These are phyloP conservation scores for Mus spretus DNA, from an alignment of 2,797 vertebrate genomes.

Conservation along the genomic window DNA sequence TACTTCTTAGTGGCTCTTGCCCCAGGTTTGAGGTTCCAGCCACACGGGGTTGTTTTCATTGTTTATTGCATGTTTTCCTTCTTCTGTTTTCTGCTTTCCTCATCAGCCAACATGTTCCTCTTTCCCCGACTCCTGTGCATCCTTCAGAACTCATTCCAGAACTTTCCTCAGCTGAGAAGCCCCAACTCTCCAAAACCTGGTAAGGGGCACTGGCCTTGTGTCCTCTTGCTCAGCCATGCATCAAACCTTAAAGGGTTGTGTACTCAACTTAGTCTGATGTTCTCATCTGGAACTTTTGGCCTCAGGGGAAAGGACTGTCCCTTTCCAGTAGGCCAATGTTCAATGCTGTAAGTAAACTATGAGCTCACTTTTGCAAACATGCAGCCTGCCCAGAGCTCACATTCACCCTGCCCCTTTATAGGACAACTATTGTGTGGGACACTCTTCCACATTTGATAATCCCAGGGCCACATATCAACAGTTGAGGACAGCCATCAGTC, in stretches of 20 bases:
- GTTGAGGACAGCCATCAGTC: no score
- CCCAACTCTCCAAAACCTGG: neutral
- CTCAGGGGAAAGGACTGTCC: no score
- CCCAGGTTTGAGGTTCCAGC: neutral
- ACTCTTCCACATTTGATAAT: neutral
- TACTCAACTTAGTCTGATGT: neutral
- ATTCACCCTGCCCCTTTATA: accelerated
- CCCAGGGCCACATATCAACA: neutral
- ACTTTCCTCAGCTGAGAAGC: neutral
- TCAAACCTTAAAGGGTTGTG: neutral
- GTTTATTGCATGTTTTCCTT: neutral
- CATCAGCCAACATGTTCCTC: accelerated
- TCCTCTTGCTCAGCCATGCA: neutral
- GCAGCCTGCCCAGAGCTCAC: neutral
- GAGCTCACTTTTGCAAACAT: neutral
- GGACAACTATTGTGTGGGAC: no score
- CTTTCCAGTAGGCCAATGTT: neutral
- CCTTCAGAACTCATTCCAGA: no score
- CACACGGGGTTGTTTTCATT: neutral
- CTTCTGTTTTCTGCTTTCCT: neutral
- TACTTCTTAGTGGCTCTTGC: neutral
- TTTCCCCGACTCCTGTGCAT: neutral
- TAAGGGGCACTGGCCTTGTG: neutral
- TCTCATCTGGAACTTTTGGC: neutral
- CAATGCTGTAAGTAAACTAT: neutral